Base-by-base conservation (phyloP, 2,888 invertebrate species). In the Hirtodrosophila cameraria region DNA sequence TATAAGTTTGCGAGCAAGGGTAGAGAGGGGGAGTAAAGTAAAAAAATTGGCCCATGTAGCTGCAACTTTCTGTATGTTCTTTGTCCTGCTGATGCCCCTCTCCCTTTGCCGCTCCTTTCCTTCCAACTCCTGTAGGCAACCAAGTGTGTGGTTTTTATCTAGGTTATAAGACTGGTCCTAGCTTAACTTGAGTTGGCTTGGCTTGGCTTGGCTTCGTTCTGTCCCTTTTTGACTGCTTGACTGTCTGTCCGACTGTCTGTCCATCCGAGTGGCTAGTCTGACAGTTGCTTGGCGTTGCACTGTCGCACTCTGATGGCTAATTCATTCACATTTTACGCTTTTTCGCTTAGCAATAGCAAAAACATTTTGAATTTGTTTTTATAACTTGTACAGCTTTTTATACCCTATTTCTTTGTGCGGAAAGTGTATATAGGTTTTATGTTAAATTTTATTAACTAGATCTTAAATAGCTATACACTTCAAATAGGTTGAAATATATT, bases 131-230 rank as follows among this genome's bases (percentile, higher is more conserved):
- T 36, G 48, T 64, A 78, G 76, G 72, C 79, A 75, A 69, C 62
- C 79, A 75, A 81, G 78, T 81, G 66, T 78, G 82, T 79, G 78
- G 82, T 75, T 78, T 77, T 81, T 81, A 78, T 78, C 78, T 78
- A 48, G 82, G 78, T 72, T 78, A 75, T 60, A 57, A 46, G 70
- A 65, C 65, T 57, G 11, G 31, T 66, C 63, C 57, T 28, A 35
- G 35, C 55, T 39, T 35, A 31, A 15, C 38, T 46, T 38, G 62
- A 49, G 52, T 30, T 46, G 12, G 25, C 25, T 38, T 28, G 15
- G 9, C 45, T 30, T 13, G 35, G 8, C 20, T 20, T 36, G 18
- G 16, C 31, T n/a, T 36, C 13, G 18, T 41, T 15, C 39, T 15
- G 20, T n/a, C 8, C 38, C 13, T 9, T 28, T 39, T 25, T 28